phyloP scores from a whole-genome alignment of 2,113 vertebrate genomes.

The Pionites leucogaster region DNA sequence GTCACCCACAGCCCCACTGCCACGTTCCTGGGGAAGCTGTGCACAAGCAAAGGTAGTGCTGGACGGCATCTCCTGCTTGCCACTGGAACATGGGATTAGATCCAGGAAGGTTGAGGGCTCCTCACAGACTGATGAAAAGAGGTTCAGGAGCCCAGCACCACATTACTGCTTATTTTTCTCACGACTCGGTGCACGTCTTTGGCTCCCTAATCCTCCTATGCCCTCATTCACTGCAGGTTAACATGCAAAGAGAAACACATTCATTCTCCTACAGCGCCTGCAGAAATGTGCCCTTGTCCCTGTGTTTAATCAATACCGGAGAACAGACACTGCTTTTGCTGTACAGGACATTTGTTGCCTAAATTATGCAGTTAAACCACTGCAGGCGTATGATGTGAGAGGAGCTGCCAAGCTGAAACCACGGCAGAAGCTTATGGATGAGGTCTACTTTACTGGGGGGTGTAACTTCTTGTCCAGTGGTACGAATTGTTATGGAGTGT shows the following conservation, averaged over 20 bases:
- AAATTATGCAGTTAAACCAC: background rate
- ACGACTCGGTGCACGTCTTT: background rate
- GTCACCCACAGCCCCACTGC: fast-evolving
- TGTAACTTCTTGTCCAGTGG: background rate
- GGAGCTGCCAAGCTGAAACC: background rate
- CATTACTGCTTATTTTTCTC: background rate
- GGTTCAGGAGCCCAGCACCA: background rate
- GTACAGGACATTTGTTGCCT: background rate
- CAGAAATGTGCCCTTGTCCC: background rate
- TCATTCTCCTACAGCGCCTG: background rate
- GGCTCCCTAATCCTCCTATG: background rate
- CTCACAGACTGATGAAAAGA: background rate
- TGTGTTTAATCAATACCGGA: background rate
- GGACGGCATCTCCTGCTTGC: fast-evolving
- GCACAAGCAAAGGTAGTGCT: background rate
- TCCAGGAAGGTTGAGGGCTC: background rate
- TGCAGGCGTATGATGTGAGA: fast-evolving
- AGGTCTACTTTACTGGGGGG: background rate
- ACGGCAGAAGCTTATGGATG: fast-evolving
- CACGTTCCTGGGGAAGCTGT: background rate
- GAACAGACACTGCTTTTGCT: background rate
- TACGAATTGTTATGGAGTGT: fast-evolving
- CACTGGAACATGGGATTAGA: background rate
- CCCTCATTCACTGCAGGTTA: background rate
- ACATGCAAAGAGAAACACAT: background rate